Evolutionary conservation across 2,113 vertebrate genomes (phyloP), one percentile per base, ranked within the genome.

Genomic region (Anoura caudifer): DNA sequence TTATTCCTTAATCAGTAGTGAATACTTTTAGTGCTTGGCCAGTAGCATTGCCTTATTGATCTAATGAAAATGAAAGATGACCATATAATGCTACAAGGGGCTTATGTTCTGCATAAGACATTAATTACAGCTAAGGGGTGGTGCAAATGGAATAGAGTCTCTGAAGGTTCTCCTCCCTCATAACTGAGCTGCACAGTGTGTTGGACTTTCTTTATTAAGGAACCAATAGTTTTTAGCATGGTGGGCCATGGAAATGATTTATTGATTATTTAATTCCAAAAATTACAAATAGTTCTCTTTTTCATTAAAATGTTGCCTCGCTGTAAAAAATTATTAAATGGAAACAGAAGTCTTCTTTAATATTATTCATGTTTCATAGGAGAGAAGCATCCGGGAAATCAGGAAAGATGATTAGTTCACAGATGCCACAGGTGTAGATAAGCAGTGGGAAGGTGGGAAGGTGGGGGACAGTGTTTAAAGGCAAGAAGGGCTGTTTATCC

Each of bases 261-360:
- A 52, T 52, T 90, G 73, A 79, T 87, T 82, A 80, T 86, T 93
- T 96, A 31, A 69, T 56, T 86, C 70, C 5, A 95, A 43, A 94
- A 86, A 92, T 63, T 91, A 75, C 3, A 91, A 90, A 33, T 65
- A 52, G 63, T 72, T 95, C 41, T 83, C 31, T 54, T 93, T 91
- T 96, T 89, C 43, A 84, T 85, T 56, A 94, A 22, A 87, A 65
- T 86, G 41, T 65, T 86, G 31, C 54, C 85, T 93, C 33, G 17
- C 89, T 87, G 28, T 87, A 70, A 36, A 52, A 87, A 38, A 17
- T 28, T 50, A 36, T 31, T 76, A 83, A 95, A 73, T 24, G 92
- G 73, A 93, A 93, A 50, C 26, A 91, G 47, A 82, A 80, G 72
- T 54, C 16, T n/a, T 67, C 81, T 89, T 84, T 94, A 69, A 70